Evolutionary conservation across 1,140 invertebrate species (phyloP), one percentile per base, ranked within the genome.

Genomic region (Drosophila seguyi): DNA sequence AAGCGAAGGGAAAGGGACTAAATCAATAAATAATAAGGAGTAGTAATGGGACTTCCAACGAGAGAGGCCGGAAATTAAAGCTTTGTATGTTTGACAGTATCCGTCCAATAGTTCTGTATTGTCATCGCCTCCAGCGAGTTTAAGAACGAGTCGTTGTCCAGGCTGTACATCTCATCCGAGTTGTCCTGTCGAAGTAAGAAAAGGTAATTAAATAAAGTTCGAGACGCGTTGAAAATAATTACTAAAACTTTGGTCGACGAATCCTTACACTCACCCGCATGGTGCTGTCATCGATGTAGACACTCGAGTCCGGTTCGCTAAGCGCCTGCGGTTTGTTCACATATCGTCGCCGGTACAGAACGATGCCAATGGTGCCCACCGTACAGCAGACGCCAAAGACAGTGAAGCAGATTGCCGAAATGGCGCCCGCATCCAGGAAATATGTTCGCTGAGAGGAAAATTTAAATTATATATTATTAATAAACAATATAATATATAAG

Each of bases 61-160:
- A 55, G 39, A 48, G 57, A 57, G 60, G 58, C 18, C 47, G 38
- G 56, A 81, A 88, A 84, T 95, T 95, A 97, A 92, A 98, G 94
- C 93, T 98, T 98, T 81, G 97, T 98, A 93, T 98, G 97, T 93
- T 97, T 97, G 50, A 97, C 97, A 83, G 96, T 97, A 93, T 98
- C 97, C 55, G 97, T 97, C 97, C 97, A 98, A 91, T 97, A 97
- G 93, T 97, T 98, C 92, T 98, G 97, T 93, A 98, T 97, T 83
- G 97, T 98, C 97, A 98, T 97, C 57, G 97, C 97, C 93, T 98
- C 97, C 71, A 98, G 92, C 58, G 97, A 97, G 93, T 98, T 98
- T 55, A 98, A 94, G 93, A 98, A 98, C 65, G 97, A 98, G 92
- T 98, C 97, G 92, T 98, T 98, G 93, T 98, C 97, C 93, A 98